A percentile compares a stretch with the other conserved stretches of the same genome.
phyloP scores from a whole-genome alignment of 2,797 vertebrate genomes.

The Myiotriccus ornatus region DNA sequence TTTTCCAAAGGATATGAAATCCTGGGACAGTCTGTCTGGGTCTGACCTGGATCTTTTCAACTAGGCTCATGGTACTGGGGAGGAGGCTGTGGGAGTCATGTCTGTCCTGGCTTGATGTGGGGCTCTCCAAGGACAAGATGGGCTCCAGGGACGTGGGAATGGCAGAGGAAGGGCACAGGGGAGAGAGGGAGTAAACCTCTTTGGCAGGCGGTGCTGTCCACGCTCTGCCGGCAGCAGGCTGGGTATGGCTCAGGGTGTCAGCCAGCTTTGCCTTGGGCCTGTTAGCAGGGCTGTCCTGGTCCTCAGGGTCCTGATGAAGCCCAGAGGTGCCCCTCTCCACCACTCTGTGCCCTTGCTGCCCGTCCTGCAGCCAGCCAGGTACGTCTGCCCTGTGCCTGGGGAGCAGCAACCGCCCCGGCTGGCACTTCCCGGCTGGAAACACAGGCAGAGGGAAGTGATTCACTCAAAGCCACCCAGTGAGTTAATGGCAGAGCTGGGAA shows the following conservation, averaged over 20 bases:
- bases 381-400: accelerated
- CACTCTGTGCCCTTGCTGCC: neutral
- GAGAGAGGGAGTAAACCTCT: neutral
- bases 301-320: neutral
- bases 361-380: neutral
- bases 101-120: neutral
- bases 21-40: neutral
- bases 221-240: neutral
- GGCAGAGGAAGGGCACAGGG: neutral
- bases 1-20: neutral
- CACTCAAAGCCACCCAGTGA: neutral
- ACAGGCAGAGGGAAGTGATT: neutral
- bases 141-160: neutral
- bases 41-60: neutral
- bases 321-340: neutral
- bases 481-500: conserved; percentile 9
- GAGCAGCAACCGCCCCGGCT: neutral
- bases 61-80: neutral
- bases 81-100: neutral
- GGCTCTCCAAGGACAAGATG: neutral
- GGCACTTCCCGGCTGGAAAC: neutral
- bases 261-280: neutral
- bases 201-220: accelerated
- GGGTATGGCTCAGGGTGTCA: neutral
- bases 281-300: neutral